Base-by-base conservation (phyloP, 2,113 vertebrate species). In the Recurvirostra avosetta region DNA sequence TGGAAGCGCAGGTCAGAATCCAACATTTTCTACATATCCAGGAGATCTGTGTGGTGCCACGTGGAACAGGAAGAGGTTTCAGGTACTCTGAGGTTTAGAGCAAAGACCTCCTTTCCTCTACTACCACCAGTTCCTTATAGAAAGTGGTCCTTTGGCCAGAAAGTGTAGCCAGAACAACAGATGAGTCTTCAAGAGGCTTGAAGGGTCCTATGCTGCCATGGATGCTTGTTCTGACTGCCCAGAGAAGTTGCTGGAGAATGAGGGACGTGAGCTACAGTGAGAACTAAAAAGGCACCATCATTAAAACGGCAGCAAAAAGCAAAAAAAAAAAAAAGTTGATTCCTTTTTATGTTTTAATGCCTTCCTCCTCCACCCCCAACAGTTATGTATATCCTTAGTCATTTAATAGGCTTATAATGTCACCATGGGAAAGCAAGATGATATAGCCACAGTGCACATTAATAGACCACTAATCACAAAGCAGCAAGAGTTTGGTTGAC, bases 331-430 rank as follows among this genome's bases (percentile, higher is more conserved):
- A 43, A 43, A 43, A 43, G 41, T 75, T 75, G 58, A 81, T 93
- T 93, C 50, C 29, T 88, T 56, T 91, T 71, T 83, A 41, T 65
- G 40, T 91, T 82, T 88, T 92, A 84, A 83, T 83, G 68, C 47
- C 11, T 84, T 91, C 34, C 43, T 96, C 32, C 84, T 89, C 86
- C 52, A 84, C 43, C 65, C 43, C 30, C 61, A 85, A 56, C 5
- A 5, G 86, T 91, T 95, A 68, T 75, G 75, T 88, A 20, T 87
- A 86, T 81, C 36, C 21, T 91, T 79, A 85, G 80, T 87, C 11
- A 65, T 94, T 94, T 95, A 95, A 95, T 87, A 94, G 91, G 72
- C 52, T 95, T 95, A 91, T 92, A 95, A 94, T 89, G 21, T 94
- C 73, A 76, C 86, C 53, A 53, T 58, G 66, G 86, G 96, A 96